Evolutionary conservation across 1,140 invertebrate genomes (phyloP), one percentile per base, ranked within the genome.

Genomic region (Pseudoatta argentina): DNA sequence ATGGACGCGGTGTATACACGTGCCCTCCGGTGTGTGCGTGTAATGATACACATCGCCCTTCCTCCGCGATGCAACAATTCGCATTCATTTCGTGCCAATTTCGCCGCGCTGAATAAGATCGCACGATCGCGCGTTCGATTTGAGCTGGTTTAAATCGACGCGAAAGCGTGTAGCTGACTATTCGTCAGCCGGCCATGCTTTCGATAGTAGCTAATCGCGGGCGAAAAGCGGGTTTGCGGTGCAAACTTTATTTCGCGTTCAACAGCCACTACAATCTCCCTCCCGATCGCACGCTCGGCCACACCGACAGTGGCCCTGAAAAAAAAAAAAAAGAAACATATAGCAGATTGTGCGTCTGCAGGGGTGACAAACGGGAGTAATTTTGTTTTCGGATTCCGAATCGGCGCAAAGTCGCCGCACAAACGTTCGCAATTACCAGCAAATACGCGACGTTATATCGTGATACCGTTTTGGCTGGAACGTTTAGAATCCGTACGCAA

Each of bases 211-310:
- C 85, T 89, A 88, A 88, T 89, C 86, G 69, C 76, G 48, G 53
- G 14, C 27, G 67, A 88, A 78, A 77, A 85, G 48, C 82, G 87
- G 69, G 71, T 79, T 89, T 79, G 87, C 78, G 81, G 81, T 89
- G 87, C 83, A 89, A 89, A 89, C 88, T 88, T 89, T 89, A 89
- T 89, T 89, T 89, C 85, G 67, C 87, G 76, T 83, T 81, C 78
- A 44, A 55, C 78, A 27, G 66, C 78, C 55, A 67, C 71, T 63
- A 79, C 71, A 79, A 71, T 48, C 12, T 51, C 34, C 53, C 44
- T 34, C 16, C 44, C 44, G n/a, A 53, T 39, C 73, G 69, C 48
- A 44, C 8, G 24, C 51, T 51, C 53, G 0, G n/a, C 27, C 51
- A 6, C 30, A 8, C 75, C 34, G 76, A 51, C 53, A 18, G 27